Base-by-base conservation (phyloP, 1,140 invertebrate species). In the Dolichoris vasculosae region DNA sequence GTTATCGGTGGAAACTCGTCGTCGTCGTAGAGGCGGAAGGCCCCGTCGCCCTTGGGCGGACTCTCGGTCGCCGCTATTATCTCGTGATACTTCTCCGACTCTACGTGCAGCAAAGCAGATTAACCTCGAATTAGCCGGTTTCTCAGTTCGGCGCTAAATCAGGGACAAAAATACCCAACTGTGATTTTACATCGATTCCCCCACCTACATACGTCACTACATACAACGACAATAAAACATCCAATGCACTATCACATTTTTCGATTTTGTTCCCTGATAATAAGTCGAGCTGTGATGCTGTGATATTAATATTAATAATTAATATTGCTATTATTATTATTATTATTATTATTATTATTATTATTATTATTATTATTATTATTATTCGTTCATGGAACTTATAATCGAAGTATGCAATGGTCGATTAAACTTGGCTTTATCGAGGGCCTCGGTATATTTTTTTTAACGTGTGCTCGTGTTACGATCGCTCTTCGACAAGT, bases 1-100 rank as follows among this genome's bases (percentile, higher is more conserved):
- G 95, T 95, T 73, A 97, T 96, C 86, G 97, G 97, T 86, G 97
- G 97, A 93, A 97, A 97, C 93, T 98, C 97, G 81, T 94, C 94
- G 82, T 97, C 96, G 92, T 98, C 96, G 90, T 96, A 95, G 90
- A 97, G 94, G 89, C 96, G 95, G 91, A 97, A 96, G 35, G 90
- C 88, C 63, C 89, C 92, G 80, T 94, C 92, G 82, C 94, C 94
- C 87, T 95, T 95, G 64, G 96, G 95, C 64, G 96, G 95, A 85
- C 94, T 95, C 90, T 95, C 95, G 30, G 94, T 95, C 67, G 96
- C 96, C 84, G 95, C 94, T 88, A 95, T 94, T 94, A 97, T 96
- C 91, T 96, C 96, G 63, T 95, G 94, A 89, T 96, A 95, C 90
- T 97, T 97, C 90, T 97, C 96, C 87, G 96, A 97, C 87, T 97